A percentile compares a stretch with the other conserved stretches of the same genome.
phyloP scores from a whole-genome alignment of 1,140 invertebrate genomes.

The Drosophila cardini region DNA sequence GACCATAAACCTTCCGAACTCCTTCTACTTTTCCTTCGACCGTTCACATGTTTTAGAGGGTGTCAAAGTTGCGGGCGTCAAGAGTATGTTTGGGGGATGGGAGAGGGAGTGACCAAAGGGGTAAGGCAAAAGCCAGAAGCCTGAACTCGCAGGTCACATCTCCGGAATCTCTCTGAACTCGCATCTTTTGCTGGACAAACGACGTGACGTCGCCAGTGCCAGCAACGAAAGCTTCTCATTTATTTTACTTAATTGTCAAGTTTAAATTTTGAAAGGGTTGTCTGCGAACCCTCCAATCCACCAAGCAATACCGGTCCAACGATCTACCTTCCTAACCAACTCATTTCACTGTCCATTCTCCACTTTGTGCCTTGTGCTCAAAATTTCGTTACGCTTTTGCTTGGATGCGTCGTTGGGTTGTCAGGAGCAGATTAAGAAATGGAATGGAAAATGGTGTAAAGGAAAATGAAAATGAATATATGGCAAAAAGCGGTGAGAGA shows the following conservation, averaged over 20 bases:
- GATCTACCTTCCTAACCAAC: not conserved
- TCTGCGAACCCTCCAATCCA: constrained; percentile 41
- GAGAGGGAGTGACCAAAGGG: no score
- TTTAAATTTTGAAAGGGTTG: constrained; percentile 78
- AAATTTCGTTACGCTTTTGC: constrained; percentile 63
- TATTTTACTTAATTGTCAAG: constrained; percentile 83
- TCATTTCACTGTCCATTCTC: not conserved
- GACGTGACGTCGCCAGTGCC: constrained; percentile 63
- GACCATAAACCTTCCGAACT: not conserved
- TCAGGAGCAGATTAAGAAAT: constrained; percentile 25
- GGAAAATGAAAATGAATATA: constrained; percentile 4
- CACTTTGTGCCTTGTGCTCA: constrained; percentile 4
- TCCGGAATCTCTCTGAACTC: constrained; percentile 22
- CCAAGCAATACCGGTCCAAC: constrained; percentile 2
- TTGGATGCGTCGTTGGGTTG: constrained; percentile 42
- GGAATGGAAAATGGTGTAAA: constrained; percentile 7
- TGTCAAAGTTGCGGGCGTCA: constrained; percentile 67
- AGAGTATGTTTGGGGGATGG: constrained; percentile 7
- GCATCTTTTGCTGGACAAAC: constrained; percentile 62
- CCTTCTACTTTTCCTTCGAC: not conserved
- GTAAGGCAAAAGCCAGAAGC: not conserved
- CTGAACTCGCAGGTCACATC: constrained; percentile 41
- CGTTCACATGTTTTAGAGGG: constrained; percentile 37
- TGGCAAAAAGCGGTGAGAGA: constrained; percentile 8
- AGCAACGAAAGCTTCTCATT: constrained; percentile 68